Conservation (phyloP, 2,113 vertebrate genomes). For the Hippotragus niger region DNA sequence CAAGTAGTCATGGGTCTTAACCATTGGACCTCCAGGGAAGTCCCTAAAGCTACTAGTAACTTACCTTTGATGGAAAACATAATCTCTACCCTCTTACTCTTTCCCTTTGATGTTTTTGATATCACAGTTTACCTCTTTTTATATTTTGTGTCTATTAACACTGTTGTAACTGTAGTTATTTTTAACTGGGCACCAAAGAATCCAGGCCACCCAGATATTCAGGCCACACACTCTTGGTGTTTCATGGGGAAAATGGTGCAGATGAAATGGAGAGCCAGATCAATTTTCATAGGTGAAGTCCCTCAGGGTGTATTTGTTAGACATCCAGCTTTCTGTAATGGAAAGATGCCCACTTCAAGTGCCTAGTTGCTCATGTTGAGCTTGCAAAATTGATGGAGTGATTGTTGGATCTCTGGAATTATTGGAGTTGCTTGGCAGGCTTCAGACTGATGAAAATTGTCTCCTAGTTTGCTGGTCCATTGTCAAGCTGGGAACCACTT, state of each 20-base stretch:
- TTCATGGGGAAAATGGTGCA: neutral
- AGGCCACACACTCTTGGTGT: neutral
- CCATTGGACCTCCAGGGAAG: neutral
- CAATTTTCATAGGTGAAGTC: neutral
- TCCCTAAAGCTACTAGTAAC: neutral
- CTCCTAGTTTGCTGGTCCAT: neutral
- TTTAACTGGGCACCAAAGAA: neutral
- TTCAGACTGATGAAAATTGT: neutral
- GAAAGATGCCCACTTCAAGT: neutral
- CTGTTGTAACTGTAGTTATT: neutral
- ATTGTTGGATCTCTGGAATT: neutral
- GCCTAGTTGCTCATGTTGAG: neutral
- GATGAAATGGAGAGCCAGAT: neutral
- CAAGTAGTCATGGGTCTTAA: neutral
- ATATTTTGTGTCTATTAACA: neutral
- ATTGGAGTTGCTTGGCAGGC: neutral
- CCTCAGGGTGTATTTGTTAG: too few species aligned
- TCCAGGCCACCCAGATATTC: neutral
- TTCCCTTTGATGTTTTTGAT: neutral
- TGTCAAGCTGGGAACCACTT: neutral
- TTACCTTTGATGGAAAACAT: neutral
- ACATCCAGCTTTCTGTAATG: neutral
- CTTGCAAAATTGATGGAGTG: neutral
- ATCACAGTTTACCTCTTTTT: neutral
- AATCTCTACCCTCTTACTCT: neutral